phyloP scores from a whole-genome alignment of 2,888 invertebrate genomes.

The Acleris laterana region DNA sequence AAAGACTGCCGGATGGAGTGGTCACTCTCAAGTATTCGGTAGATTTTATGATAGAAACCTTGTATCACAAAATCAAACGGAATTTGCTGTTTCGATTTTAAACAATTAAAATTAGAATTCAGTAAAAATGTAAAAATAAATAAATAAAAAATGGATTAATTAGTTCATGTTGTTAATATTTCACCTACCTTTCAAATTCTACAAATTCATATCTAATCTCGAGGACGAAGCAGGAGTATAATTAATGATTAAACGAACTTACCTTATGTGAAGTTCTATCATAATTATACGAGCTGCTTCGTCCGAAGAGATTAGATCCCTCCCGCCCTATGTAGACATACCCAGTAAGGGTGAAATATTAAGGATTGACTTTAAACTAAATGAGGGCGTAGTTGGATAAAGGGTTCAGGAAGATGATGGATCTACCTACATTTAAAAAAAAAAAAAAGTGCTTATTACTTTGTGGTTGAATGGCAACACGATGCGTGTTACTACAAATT shows the following conservation, averaged over 20 bases:
- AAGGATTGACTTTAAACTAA: neutral
- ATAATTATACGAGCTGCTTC: too few species aligned
- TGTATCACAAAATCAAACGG: neutral
- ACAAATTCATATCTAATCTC: too few species aligned
- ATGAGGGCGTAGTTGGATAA: neutral
- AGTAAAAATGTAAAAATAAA: neutral
- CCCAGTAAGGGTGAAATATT: neutral
- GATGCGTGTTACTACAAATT: too few species aligned
- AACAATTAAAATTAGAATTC: neutral
- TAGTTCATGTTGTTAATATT: too few species aligned
- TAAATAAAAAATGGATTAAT: too few species aligned
- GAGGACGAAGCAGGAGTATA: too few species aligned
- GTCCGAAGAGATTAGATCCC: conserved; percentile 8
- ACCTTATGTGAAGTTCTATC: too few species aligned
- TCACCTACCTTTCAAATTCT: too few species aligned
- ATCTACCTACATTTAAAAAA: neutral
- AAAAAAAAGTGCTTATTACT: neutral
- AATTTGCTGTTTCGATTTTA: conserved; percentile 7
- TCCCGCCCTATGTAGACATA: neutral
- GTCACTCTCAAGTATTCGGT: conserved; percentile 1
- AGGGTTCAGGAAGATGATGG: neutral
- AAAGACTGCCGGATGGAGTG: conserved; percentile 6
- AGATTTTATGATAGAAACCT: conserved; percentile 3
- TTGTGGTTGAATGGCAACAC: too few species aligned
- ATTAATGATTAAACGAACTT: too few species aligned